Conservation (phyloP, 2,797 vertebrate genomes). For the Eulemur mongoz region DNA sequence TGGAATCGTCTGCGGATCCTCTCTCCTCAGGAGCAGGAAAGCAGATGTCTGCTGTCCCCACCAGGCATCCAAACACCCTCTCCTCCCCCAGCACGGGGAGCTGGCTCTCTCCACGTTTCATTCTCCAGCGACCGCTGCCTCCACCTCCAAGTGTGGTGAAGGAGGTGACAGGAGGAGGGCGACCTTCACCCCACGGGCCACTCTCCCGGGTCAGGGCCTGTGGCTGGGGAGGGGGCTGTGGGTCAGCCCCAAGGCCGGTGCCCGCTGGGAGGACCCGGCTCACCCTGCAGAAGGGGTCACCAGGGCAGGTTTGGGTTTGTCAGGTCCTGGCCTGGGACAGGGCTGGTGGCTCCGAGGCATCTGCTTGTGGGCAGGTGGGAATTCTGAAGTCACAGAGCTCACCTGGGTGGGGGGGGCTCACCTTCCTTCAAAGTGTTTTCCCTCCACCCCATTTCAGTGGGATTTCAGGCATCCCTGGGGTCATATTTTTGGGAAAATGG, state of each 20-base stretch:
- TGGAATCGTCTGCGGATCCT: neutral
- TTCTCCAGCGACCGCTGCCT: neutral
- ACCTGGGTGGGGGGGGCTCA: neutral
- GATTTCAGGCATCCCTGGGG: neutral
- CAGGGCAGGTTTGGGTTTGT: neutral
- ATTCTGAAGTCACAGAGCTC: neutral
- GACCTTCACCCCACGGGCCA: neutral
- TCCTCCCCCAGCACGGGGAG: neutral
- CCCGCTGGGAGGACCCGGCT: neutral
- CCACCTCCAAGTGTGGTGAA: neutral
- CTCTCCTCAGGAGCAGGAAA: neutral
- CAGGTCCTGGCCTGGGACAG: neutral
- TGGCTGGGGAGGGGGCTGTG: no score
- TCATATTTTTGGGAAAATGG: neutral
- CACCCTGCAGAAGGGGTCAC: neutral
- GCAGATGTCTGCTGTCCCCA: neutral
- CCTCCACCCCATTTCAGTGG: neutral
- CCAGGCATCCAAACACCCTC: neutral
- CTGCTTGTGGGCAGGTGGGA: neutral
- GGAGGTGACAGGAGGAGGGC: neutral
- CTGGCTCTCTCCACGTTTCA: neutral
- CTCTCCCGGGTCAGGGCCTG: neutral
- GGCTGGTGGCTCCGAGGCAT: neutral
- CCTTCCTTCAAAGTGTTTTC: neutral
- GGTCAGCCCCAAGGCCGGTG: neutral